Conservation (phyloP, 92 coral and sea anemone species). For the Plumapathes pennacea region DNA sequence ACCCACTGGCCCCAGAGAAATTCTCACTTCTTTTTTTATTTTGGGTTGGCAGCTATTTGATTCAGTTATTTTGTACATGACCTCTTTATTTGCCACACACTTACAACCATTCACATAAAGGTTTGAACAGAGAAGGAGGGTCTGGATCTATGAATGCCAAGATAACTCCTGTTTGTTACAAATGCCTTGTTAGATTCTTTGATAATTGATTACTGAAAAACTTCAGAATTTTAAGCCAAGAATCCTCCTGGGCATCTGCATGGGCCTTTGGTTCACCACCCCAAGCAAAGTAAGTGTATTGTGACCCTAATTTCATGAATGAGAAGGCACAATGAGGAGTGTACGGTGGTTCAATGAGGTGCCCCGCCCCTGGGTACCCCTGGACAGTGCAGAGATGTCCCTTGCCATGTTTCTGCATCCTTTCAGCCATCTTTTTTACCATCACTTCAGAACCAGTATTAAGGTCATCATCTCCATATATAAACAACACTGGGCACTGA, state of each 20-base stretch:
- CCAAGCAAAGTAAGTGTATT: slow-evolving; percentile 50
- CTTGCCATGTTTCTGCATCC: slow-evolving; percentile 50
- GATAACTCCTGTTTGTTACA: no score
- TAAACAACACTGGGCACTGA: slow-evolving; percentile 55
- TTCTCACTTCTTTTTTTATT: no score
- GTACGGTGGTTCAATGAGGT: slow-evolving; percentile 76
- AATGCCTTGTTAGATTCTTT: slow-evolving; percentile 11
- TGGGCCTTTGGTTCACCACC: slow-evolving; percentile 66
- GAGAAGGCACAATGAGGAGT: slow-evolving; percentile 60
- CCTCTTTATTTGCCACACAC: no score
- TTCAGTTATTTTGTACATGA: no score
- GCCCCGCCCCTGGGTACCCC: slow-evolving; percentile 73
- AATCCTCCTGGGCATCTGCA: slow-evolving; percentile 57
- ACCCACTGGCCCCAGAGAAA: no score
- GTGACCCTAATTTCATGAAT: slow-evolving; percentile 37
- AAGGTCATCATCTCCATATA: slow-evolving; percentile 67
- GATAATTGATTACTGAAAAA: slow-evolving; percentile 28
- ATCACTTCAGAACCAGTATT: slow-evolving; percentile 41
- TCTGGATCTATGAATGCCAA: no score
- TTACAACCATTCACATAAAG: no score
- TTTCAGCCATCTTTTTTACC: slow-evolving; percentile 42
- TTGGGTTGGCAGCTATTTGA: no score
- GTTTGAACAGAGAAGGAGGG: no score
- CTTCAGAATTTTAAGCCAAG: slow-evolving; percentile 53
- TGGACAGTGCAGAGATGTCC: slow-evolving; percentile 37